These are phyloP conservation scores for Apteryx mantelli DNA, from an alignment of 2,113 vertebrate genomes.

Conservation along the genomic window DNA sequence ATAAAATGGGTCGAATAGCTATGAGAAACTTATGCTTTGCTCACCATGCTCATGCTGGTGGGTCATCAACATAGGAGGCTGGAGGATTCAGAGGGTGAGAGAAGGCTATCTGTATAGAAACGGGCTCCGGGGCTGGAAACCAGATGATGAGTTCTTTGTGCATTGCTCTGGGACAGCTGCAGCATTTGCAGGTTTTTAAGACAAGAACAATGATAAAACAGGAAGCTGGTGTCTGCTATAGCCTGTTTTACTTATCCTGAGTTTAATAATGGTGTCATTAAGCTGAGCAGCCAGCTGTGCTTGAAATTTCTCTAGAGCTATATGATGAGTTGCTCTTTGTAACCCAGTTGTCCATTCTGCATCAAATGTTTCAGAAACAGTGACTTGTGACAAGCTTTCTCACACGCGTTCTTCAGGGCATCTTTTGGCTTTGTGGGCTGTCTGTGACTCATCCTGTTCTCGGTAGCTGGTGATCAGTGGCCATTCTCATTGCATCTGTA, in stretches of 20 bases:
- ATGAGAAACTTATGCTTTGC: neutral
- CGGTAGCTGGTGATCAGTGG: neutral
- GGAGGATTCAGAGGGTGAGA: neutral
- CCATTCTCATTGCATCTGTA: neutral
- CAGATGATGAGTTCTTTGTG: neutral
- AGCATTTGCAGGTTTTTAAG: neutral
- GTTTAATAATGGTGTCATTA: conserved; percentile 8
- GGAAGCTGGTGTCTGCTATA: neutral
- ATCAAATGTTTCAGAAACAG: neutral
- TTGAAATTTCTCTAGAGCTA: neutral
- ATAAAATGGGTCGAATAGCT: neutral
- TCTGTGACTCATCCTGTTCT: neutral
- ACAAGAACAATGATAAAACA: neutral
- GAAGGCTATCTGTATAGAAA: neutral
- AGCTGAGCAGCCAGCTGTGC: neutral
- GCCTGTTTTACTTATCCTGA: neutral
- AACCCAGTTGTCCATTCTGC: neutral
- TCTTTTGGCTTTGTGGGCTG: neutral
- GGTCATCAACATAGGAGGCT: neutral
- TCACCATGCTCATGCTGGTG: neutral
- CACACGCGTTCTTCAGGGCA: neutral
- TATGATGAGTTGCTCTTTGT: neutral
- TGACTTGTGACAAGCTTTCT: neutral
- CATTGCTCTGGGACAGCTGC: neutral
- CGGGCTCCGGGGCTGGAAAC: neutral